These are phyloP conservation scores for Chloroceryle inda DNA, from an alignment of 2,797 vertebrate species.

Conservation along the genomic window DNA sequence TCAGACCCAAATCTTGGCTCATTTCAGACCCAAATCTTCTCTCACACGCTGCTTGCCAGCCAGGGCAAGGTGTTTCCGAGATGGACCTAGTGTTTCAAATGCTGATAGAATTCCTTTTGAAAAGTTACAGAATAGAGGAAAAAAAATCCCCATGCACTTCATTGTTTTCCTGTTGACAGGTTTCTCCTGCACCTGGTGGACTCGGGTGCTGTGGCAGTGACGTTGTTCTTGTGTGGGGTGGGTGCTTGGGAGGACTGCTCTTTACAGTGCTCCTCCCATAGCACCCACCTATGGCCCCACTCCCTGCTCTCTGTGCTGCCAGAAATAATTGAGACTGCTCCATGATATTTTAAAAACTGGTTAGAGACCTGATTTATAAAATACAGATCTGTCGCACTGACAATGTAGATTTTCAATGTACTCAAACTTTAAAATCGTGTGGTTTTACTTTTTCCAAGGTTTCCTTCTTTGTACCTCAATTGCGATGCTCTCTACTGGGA, in stretches of 20 bases:
- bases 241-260: neutral
- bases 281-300: neutral
- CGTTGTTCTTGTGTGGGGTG: accelerated
- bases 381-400: neutral
- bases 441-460: constrained; percentile 46
- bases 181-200: neutral
- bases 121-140: neutral
- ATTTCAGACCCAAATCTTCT: too few relatives aligned
- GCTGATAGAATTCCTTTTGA: neutral
- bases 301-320: neutral
- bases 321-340: neutral
- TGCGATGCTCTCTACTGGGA: constrained; percentile 20
- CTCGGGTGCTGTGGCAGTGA: neutral
- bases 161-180: neutral
- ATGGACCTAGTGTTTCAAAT: accelerated
- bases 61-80: accelerated
- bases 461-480: constrained; percentile 48
- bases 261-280: neutral
- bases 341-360: neutral
- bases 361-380: constrained; percentile 31
- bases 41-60: accelerated
- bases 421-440: neutral
- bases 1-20: neutral
- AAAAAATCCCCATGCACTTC: accelerated
- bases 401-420: neutral